Evolutionary conservation across 1,140 invertebrate species (phyloP), one percentile per base, ranked within the genome.

Genomic region (Nephila pilipes): DNA sequence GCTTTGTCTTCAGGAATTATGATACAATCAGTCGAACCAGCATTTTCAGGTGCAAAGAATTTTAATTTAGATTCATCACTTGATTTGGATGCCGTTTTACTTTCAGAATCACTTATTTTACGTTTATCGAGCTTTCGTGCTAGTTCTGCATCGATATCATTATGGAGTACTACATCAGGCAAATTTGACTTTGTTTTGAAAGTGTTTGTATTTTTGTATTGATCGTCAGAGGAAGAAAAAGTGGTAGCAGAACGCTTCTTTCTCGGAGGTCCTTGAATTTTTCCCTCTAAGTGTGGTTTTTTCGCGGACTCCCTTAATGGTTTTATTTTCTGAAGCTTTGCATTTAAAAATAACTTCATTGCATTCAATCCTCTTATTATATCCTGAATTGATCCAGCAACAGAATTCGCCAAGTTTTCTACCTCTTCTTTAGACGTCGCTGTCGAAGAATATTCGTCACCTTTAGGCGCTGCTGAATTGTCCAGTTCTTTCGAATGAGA

Each of bases 181-280:
- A 32, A 32, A 75, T 20, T 75, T 75, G 1, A 4, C 36, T 25
- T 2, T 16, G 12, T 29, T 18, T 6, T 36, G 3, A 36, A 75
- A 75, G 32, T 18, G 18, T 36, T 14, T 5, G 25, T 32, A 4
- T 16, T 32, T 75, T 75, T 16, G 32, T 1, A 16, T 18, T 32
- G 69, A 18, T 75, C 14, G 36, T 75, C 29, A 36, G 29, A 32
- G 16, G 29, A 3, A 18, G 69, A 75, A 36, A 75, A 16, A 32
- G 69, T 75, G 1, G 54, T 25, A 55, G 12, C 81, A 83, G 81
- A 57, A 55, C 36, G 81, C 29, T 83, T 55, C 54, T 83, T 83
- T 32, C 81, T 83, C 0, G 46, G 81, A 16, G 54, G 69, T 25
- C 29, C 18, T 38, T 60, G 18, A 22, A 60, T 18, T 60, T 60